These are phyloP conservation scores for Nothura maculosa DNA, from an alignment of 2,797 vertebrate species.

Conservation along the genomic window DNA sequence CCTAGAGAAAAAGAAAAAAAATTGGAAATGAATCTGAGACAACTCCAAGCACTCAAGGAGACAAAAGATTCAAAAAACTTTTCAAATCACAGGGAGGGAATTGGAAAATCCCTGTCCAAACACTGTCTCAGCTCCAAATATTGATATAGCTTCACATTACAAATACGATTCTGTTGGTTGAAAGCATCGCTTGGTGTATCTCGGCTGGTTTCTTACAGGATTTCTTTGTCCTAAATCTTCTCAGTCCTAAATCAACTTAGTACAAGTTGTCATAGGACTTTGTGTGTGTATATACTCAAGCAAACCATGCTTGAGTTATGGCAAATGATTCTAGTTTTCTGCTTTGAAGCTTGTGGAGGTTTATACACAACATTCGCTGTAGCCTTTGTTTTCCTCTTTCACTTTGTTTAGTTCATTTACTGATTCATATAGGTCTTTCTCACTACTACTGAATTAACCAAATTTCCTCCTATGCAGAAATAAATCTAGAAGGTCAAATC, in stretches of 20 bases:
- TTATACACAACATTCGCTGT: neutral
- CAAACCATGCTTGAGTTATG: neutral
- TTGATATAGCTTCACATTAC: constrained; percentile 37
- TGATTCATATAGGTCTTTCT: neutral
- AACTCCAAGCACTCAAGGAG: neutral
- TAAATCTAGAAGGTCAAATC: neutral
- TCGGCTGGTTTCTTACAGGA: neutral
- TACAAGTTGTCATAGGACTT: neutral
- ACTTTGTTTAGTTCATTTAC: neutral
- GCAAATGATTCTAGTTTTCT: neutral
- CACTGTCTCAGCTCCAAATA: constrained; percentile 30
- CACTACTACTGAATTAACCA: neutral
- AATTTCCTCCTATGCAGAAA: neutral
- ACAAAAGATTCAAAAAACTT: constrained; percentile 43
- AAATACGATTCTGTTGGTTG: neutral
- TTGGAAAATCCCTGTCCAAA: constrained; percentile 60
- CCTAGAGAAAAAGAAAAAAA: neutral
- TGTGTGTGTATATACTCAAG: neutral
- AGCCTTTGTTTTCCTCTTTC: neutral
- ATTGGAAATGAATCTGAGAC: constrained; percentile 42
- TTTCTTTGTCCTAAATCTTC: neutral
- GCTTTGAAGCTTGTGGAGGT: neutral
- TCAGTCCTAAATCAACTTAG: neutral
- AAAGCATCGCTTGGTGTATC: neutral
- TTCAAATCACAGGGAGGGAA: constrained; percentile 9